Base-by-base conservation (phyloP, 2,113 vertebrate species). In the Tragelaphus imberbis region DNA sequence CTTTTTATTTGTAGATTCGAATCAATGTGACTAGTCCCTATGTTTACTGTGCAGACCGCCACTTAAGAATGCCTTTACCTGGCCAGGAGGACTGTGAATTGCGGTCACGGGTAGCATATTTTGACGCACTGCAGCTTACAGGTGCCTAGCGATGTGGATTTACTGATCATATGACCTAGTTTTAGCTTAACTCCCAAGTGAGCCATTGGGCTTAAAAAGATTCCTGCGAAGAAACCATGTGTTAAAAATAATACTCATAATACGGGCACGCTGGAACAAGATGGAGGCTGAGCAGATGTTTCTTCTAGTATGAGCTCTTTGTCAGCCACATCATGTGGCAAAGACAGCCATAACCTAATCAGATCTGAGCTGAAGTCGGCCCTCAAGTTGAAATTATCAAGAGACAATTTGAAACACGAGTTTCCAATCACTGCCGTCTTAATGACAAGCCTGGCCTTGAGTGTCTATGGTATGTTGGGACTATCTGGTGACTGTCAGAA, bases 121-220 rank as follows among this genome's bases (percentile, higher is more conserved):
- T 58, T 77, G 96, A 95, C 1, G 1, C 80, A 36, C 2, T 77
- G 79, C 27, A 82, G 92, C 84, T 95, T 94, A 63, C 93, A 96
- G 97, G 94, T 96, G 86, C 85, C 88, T 71, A 81, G 49, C 16
- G 53, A 84, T 85, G 49, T 36, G 82, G 85, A 91, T 96, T 84
- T 93, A 89, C 98, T 58, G 86, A 94, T 97, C 97, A 95, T 51
- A 82, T 95, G 98, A 92, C 86, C 95, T 89, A 96, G 96, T 97
- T 98, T 95, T 96, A 94, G 90, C 79, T 95, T 87, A 96, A 91
- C 79, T 97, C 97, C 85, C 91, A 91, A 89, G 63, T 96, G 96
- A 97, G 93, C 97, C 91, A 94, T 49, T n/a, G 77, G 89, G 61
- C 93, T 89, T 97, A 88, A 96, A 92, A 92, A 92, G 88, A 97